Base-by-base conservation (phyloP, 2,888 invertebrate genomes). In the Coelopa pilipes region DNA sequence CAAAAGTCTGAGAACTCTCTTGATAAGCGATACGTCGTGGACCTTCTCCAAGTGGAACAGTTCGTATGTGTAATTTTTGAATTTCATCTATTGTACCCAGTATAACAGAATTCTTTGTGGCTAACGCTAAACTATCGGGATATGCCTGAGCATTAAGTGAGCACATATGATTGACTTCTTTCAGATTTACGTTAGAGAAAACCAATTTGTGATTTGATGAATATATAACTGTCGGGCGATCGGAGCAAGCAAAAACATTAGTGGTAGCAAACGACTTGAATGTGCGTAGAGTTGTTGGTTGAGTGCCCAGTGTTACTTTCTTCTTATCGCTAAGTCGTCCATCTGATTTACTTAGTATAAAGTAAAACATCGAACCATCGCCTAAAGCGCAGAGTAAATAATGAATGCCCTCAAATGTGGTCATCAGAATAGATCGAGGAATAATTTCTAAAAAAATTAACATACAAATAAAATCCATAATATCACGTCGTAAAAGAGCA, bases 71-170 rank as follows among this genome's bases (percentile, higher is more conserved):
- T 19, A 99, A 88, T 86, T 99, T 99, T 87, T 99, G 98, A 78
- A 99, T 99, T 88, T 99, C 98, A 87, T 99, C 99, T 81, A 99
- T 98, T 0, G 97, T 98, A 76, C 98, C 98, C 84, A 99, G 96
- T 0, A 98, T 94, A 10, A 88, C 87, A 0, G 88, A 87, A 76
- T 87, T 87, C 76, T 88, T 88, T 11, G 88, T 87, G 19, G 88
- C 86, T 76, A 88, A 77, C 15, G 87, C 87, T 75, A 88, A 84
- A 75, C 95, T 96, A 89, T 98, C 97, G 0, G 96, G 95, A 87
- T 98, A 99, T 0, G 96, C 96, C 82, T 95, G 93, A 0, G 99
- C 95, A 88, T 99, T 97, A 21, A 99, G 89, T 0, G 97, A 96
- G 88, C 99, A 99, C 97, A 99, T 99, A 84, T 98, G 97, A 82